Evolutionary conservation across 2,888 invertebrate species (phyloP), one percentile per base, ranked within the genome.

Genomic region (Melanchra persicariae): DNA sequence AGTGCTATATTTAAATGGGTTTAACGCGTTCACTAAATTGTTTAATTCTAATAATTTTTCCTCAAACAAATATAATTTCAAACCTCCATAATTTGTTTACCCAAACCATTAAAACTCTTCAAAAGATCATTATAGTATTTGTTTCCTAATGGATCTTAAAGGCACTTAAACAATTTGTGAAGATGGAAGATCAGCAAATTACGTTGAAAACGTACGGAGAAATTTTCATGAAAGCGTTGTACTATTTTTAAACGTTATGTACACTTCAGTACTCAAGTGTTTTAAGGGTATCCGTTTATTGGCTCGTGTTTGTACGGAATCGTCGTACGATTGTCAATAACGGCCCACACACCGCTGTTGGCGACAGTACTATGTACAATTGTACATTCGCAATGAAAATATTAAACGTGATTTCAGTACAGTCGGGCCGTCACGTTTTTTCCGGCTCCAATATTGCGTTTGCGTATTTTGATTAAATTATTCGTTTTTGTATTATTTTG

Each of bases 361-460:
- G 51, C 85, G 83, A 88, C 87, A 86, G 81, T 72, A 74, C 70
- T 77, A 66, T 70, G 61, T 77, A 79, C 74, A 82, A 68, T 77
- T 70, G 61, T 77, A 79, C 74, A 81, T 70, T 77, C 69, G 66
- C 75, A 75, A 81, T 79, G 83, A 80, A 79, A 83, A 83, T 75
- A 84, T 82, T 76, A 83, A 86, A 87, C 87, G 83, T 85, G 83
- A 85, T 85, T 83, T 65, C 57, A 71, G 52, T 70, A 75, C 64
- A 62, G 65, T 63, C 61, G 62, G 22, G 55, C 15, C 17, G 65
- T 83, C 83, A 85, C 83, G 83, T 83, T 85, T 79, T 76, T 74
- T 49, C 62, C 61, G 59, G 57, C 26, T 58, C 52, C 55, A 70
- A 73, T n/a, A n/a, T 62, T 63, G 37, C 60, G 61, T 71, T 80